Conservation (phyloP, 2,797 vertebrate genomes). For the Tauraco hartlaubi region DNA sequence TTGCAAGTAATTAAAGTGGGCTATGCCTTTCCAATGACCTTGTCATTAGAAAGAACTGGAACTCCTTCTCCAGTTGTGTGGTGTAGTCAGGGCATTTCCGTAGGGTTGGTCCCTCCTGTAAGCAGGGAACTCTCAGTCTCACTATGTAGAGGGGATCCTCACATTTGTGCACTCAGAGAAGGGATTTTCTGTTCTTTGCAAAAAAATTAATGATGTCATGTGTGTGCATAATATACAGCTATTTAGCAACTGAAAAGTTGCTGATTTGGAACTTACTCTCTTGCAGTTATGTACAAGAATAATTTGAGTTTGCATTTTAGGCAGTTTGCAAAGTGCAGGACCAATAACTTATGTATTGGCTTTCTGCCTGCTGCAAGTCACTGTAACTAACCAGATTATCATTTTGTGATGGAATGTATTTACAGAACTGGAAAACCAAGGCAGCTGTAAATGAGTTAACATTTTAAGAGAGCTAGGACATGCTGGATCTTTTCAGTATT, state of each 20-base stretch:
- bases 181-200: background rate
- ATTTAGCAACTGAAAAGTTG: background rate
- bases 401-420: slow-evolving; percentile 38
- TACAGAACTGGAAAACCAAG: background rate
- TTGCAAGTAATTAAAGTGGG: background rate
- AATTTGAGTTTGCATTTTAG: background rate
- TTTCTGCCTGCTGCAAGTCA: background rate
- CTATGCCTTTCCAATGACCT: background rate
- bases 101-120: background rate
- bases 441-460: background rate
- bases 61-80: background rate
- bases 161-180: background rate
- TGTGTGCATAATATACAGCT: background rate
- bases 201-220: background rate
- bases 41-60: background rate
- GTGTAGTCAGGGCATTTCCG: background rate
- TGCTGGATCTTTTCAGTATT: background rate
- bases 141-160: background rate
- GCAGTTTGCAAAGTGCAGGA: background rate
- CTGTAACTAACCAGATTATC: slow-evolving; percentile 7
- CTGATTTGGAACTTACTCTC: background rate
- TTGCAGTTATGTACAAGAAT: background rate
- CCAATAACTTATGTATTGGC: background rate
- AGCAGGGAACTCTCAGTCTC: background rate
- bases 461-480: background rate